phyloP scores from a whole-genome alignment of 2,113 vertebrate genomes.

The Noturus placidus region DNA sequence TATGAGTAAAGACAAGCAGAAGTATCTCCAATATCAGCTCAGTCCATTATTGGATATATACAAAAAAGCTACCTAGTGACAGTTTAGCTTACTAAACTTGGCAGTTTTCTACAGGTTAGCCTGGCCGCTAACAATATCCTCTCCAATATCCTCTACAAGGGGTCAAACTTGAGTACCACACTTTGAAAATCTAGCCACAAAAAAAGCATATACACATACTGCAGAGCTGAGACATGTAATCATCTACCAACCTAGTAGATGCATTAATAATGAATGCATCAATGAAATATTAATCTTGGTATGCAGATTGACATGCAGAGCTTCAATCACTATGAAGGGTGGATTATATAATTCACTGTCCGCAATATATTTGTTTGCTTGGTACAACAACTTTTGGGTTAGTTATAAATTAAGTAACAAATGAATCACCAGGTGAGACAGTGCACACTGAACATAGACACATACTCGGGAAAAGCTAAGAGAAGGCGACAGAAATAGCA shows the following conservation, averaged over 20 bases:
- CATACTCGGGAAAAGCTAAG: not conserved
- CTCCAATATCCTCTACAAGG: not conserved
- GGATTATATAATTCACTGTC: not conserved
- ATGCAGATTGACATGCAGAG: not conserved
- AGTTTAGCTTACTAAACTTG: constrained; percentile 2
- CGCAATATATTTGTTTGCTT: not conserved
- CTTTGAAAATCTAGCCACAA: not conserved
- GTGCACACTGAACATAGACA: not conserved
- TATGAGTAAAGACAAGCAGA: not conserved
- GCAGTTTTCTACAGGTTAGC: not conserved
- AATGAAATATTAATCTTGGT: not conserved
- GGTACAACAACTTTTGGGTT: not conserved
- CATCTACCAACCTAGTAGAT: not conserved
- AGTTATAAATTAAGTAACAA: not conserved
- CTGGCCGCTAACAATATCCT: no score
- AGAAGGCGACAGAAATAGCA: constrained; percentile 15
- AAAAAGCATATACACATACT: not conserved
- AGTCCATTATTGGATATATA: not conserved
- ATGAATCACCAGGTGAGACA: not conserved
- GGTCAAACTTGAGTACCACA: not conserved
- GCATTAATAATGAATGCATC: not conserved
- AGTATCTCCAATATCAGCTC: not conserved
- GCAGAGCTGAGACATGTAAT: not conserved
- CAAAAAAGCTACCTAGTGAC: constrained; percentile 4
- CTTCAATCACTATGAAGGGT: constrained; percentile 1